These are phyloP conservation scores for Micrastur ruficollis DNA, from an alignment of 2,797 vertebrate genomes.

Conservation along the genomic window DNA sequence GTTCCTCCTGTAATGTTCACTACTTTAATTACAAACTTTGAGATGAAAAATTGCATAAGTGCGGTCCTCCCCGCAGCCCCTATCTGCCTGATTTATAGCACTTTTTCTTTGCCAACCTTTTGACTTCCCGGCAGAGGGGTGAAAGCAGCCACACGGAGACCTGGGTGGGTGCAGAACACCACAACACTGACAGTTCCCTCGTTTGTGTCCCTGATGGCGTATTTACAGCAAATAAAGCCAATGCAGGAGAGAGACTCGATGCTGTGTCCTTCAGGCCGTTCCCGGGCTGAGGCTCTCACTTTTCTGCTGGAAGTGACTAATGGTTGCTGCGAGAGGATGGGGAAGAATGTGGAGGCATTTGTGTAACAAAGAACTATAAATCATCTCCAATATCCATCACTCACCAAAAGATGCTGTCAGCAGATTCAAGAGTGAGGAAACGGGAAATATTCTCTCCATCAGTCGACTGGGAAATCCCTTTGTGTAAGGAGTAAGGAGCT, in stretches of 20 bases:
- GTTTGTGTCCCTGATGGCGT: background rate
- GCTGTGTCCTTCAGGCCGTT: background rate
- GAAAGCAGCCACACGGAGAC: background rate
- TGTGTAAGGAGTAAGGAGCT: background rate
- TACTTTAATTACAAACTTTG: background rate
- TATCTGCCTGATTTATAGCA: background rate
- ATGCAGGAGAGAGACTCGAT: background rate
- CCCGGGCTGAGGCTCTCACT: conserved; percentile 4
- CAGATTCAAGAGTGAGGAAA: conserved; percentile 31
- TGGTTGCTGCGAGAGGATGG: conserved; percentile 28
- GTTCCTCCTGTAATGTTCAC: background rate
- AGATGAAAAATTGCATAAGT: background rate
- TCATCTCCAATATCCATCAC: conserved; percentile 67
- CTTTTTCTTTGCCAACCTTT: background rate
- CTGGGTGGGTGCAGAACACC: background rate
- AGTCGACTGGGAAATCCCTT: background rate
- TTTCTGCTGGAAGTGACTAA: conserved; percentile 33
- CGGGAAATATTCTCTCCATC: background rate
- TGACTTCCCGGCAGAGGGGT: background rate
- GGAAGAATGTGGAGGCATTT: conserved; percentile 72
- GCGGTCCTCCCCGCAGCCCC: background rate
- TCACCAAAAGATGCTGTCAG: conserved; percentile 48
- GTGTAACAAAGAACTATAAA: conserved; percentile 77
- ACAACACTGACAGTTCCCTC: background rate
- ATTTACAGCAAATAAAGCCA: background rate